Base-by-base conservation (phyloP, 2,888 invertebrate species). In the Scaptomyza reducta region DNA sequence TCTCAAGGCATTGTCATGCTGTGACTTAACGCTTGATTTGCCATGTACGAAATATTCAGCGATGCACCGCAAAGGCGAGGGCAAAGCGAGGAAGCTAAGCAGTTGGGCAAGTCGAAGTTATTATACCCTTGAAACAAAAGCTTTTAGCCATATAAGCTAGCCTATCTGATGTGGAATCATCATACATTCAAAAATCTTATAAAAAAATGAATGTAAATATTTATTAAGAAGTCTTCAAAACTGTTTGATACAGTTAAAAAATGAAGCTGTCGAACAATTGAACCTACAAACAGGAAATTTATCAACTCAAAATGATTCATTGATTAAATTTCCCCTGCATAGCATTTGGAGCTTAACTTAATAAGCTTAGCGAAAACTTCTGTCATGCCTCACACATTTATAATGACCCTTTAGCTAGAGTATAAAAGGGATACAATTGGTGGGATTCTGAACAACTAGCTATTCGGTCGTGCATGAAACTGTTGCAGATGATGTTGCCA, bases 1-100 rank as follows among this genome's bases (percentile, higher is more conserved):
- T 40, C 22, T 14, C 14, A 33, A 38, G 59, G 56, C 62, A 68
- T 76, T 78, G 76, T 73, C 76, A 57, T 46, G 11, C 25, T 70
- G 85, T 55, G 73, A 84, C 79, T 84, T 87, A 47, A 69, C 82
- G 85, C 81, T 73, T 82, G 87, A 82, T 87, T 82, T 87, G 85
- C 63, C 16, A 38, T 49, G 46, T 25, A 35, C 50, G 40, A 13
- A 57, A 57, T 45, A 50, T 31, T 10, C 87, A 84, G 46, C 81
- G 84, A 87, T 87, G 81, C 81, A 81, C 67, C 62, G 58, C 62
- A 35, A 33, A 3, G 40, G 40, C 16, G 14, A 38, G 9, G 0
- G 55, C 59, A 49, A n/a, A 18, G n/a, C 3, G 2, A 11, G n/a
- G 3, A 16, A 1, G 22, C 4, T 10, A 0, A 3, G 38, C 14